Evolutionary conservation across 2,888 invertebrate species (phyloP).

Genomic region (Biston stratarius): DNA sequence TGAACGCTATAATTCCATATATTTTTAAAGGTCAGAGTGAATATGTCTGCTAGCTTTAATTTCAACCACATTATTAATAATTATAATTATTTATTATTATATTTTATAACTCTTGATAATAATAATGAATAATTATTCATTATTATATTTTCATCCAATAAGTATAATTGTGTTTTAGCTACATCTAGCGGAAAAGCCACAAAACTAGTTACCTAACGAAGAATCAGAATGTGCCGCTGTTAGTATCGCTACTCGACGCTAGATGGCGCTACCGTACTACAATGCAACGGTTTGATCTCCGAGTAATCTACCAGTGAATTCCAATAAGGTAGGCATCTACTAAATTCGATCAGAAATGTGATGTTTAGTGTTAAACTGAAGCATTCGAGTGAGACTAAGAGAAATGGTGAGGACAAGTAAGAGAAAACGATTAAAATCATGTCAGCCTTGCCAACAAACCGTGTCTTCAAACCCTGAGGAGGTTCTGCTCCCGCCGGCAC

Average conservation of each 20-base stretch:
- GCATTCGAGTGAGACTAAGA: slow-evolving; percentile 40
- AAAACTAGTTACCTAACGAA: slow-evolving; percentile 6
- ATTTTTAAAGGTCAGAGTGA: too few relatives aligned
- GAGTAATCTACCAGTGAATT: neutral
- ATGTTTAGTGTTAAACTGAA: slow-evolving; percentile 27
- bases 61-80: too few relatives aligned
- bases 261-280: slow-evolving; percentile 65
- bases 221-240: slow-evolving; percentile 31
- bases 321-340: slow-evolving; percentile 4
- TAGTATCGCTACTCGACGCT: slow-evolving; percentile 62
- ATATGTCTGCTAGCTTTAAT: too few relatives aligned
- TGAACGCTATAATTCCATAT: too few relatives aligned
- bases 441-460: slow-evolving; percentile 79
- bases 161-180: slow-evolving; percentile 12
- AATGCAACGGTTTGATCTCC: neutral
- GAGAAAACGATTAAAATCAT: slow-evolving; percentile 49
- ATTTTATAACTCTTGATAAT: too few relatives aligned
- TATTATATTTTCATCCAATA: neutral
- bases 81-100: too few relatives aligned
- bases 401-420: slow-evolving; percentile 39
- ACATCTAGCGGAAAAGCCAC: slow-evolving; percentile 34
- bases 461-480: slow-evolving; percentile 77
- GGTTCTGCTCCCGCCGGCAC: slow-evolving; percentile 69
- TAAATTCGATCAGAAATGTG: slow-evolving; percentile 8
- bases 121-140: too few relatives aligned